These are phyloP conservation scores for Malurus melanocephalus DNA, from an alignment of 2,113 vertebrate species.

Conservation along the genomic window DNA sequence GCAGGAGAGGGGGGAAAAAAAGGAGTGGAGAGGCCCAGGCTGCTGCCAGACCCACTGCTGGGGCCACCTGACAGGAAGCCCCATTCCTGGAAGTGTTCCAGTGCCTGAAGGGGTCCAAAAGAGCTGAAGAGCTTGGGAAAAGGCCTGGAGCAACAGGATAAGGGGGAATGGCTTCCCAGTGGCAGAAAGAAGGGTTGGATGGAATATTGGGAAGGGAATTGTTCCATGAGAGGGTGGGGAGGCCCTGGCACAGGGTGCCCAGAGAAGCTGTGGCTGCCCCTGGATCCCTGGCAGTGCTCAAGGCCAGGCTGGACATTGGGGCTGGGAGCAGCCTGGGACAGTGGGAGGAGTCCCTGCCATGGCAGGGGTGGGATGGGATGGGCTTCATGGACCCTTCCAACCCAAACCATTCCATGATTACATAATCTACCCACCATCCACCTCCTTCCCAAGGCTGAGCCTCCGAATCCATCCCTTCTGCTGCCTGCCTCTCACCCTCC, in stretches of 20 bases:
- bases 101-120: neutral
- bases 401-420: neutral
- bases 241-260: neutral
- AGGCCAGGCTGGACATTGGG: fast-evolving
- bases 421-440: neutral
- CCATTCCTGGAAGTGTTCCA: neutral
- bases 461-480: fast-evolving
- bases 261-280: neutral
- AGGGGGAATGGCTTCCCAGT: neutral
- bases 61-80: neutral
- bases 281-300: neutral
- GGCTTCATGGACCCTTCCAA: neutral
- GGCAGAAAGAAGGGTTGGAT: neutral
- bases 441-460: neutral
- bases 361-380: fast-evolving
- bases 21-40: neutral
- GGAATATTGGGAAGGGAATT: neutral
- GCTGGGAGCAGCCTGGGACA: neutral
- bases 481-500: neutral
- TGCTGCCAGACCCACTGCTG: neutral
- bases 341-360: neutral
- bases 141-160: neutral
- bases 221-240: fast-evolving
- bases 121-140: neutral
- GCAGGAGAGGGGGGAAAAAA: neutral